A percentile compares a stretch with the other conserved stretches of the same genome.
These are phyloP conservation scores for Gobionotothen gibberifrons DNA, from an alignment of 2,797 vertebrate genomes.

Conservation along the genomic window DNA sequence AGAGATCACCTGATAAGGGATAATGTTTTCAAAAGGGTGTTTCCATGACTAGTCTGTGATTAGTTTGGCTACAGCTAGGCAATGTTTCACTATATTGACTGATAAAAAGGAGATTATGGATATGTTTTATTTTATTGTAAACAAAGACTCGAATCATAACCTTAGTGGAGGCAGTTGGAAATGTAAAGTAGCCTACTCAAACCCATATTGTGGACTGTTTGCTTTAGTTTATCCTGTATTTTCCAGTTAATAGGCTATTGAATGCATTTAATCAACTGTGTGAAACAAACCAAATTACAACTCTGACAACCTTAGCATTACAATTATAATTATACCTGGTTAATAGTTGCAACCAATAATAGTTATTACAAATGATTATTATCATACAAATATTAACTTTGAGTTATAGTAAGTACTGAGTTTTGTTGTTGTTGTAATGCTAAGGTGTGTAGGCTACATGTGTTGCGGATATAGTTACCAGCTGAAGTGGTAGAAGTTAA, in stretches of 20 bases:
- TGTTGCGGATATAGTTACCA: too few species aligned
- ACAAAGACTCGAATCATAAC: background rate
- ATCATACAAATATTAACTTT: too few species aligned
- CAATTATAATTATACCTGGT: background rate
- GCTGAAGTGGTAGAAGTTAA: too few species aligned
- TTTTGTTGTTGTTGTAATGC: too few species aligned
- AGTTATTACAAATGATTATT: background rate
- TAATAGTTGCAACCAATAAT: background rate
- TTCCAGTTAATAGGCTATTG: background rate
- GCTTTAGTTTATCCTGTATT: background rate
- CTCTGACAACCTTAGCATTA: background rate
- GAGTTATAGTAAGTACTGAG: too few species aligned
- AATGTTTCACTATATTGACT: constrained; percentile 34
- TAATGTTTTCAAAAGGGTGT: constrained; percentile 39
- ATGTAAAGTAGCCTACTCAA: background rate
- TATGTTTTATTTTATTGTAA: background rate
- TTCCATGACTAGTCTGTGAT: constrained; percentile 24
- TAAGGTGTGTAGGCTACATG: too few species aligned
- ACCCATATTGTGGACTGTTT: background rate
- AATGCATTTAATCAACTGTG: background rate
- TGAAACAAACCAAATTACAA: background rate
- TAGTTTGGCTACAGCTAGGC: constrained; percentile 15
- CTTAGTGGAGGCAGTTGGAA: background rate
- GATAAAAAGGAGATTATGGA: background rate
- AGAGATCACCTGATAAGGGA: constrained; percentile 46